These are phyloP conservation scores for Nephrotoma flavescens DNA, from an alignment of 2,888 invertebrate genomes.

Conservation along the genomic window DNA sequence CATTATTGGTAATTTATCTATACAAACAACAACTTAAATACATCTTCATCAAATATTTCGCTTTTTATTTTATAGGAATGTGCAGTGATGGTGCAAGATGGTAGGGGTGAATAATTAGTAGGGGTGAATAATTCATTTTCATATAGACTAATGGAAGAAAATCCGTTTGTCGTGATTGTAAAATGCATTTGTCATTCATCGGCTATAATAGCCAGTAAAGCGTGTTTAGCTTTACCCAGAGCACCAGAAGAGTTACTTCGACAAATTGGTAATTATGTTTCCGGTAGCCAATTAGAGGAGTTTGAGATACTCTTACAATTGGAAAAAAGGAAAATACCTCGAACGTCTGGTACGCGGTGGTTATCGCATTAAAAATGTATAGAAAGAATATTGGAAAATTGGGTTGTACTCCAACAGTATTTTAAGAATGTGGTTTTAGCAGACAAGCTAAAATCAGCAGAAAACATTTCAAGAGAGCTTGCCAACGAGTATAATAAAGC, in stretches of 20 bases:
- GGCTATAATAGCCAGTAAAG: background rate
- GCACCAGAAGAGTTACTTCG: background rate
- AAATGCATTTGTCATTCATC: no score
- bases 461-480: conserved; percentile 10
- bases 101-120: no score
- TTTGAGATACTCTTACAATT: conserved; percentile 9
- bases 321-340: conserved; percentile 9
- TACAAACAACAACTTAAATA: no score
- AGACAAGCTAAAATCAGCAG: conserved; percentile 12
- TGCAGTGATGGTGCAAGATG: no score
- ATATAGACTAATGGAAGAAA: no score
- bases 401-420: conserved; percentile 9
- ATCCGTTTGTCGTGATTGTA: no score
- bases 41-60: no score
- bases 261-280: background rate
- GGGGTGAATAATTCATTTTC: no score
- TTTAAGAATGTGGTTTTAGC: conserved; percentile 7
- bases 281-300: conserved; percentile 5
- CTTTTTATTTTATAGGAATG: no score
- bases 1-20: background rate
- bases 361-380: conserved; percentile 12
- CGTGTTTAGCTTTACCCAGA: background rate
- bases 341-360: conserved; percentile 12
- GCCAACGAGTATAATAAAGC: conserved; percentile 11
- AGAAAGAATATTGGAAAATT: conserved; percentile 12